Conservation (phyloP, 2,888 invertebrate genomes). For the Brachypalpus laphriformis region DNA sequence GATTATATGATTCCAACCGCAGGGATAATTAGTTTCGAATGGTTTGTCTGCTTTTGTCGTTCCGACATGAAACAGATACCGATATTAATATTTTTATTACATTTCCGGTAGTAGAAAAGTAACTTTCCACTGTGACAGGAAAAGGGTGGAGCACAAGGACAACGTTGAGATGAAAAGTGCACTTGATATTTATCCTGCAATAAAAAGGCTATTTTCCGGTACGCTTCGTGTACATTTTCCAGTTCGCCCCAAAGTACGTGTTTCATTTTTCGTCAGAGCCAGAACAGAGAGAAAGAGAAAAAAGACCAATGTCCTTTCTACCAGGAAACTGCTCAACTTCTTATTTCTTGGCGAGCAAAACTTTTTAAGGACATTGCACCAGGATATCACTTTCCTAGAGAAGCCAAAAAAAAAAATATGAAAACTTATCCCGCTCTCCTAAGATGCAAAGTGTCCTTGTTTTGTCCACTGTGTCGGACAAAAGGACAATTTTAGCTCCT, state of each 20-base stretch:
- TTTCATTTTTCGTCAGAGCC: constrained; percentile 12
- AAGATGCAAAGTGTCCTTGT: constrained; percentile 48
- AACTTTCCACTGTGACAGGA: constrained; percentile 31
- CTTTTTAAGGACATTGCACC: constrained; percentile 23
- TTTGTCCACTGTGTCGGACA: neutral
- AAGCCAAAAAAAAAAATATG: neutral
- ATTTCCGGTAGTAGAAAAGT: neutral
- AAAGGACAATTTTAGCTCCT: constrained; percentile 8
- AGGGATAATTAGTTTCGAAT: constrained; percentile 69
- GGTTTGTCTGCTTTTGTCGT: constrained; percentile 63
- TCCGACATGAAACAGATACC: constrained; percentile 49
- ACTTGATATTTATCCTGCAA: constrained; percentile 49
- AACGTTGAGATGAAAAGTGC: constrained; percentile 21
- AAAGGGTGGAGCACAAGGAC: constrained; percentile 39
- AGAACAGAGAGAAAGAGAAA: neutral
- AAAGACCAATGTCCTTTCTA: constrained; percentile 1
- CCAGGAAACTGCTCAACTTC: constrained; percentile 8
- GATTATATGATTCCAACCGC: constrained; percentile 40
- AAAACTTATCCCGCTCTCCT: neutral
- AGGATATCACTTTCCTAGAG: constrained; percentile 17
- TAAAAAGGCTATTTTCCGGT: constrained; percentile 56
- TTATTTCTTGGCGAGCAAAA: constrained; percentile 13
- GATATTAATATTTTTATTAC: constrained; percentile 70
- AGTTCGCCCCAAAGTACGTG: constrained; percentile 25
- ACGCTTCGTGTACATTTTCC: constrained; percentile 24